Evolutionary conservation across 2,797 vertebrate species (phyloP), one percentile per base, ranked within the genome.

Genomic region (Bovichtus variegatus): DNA sequence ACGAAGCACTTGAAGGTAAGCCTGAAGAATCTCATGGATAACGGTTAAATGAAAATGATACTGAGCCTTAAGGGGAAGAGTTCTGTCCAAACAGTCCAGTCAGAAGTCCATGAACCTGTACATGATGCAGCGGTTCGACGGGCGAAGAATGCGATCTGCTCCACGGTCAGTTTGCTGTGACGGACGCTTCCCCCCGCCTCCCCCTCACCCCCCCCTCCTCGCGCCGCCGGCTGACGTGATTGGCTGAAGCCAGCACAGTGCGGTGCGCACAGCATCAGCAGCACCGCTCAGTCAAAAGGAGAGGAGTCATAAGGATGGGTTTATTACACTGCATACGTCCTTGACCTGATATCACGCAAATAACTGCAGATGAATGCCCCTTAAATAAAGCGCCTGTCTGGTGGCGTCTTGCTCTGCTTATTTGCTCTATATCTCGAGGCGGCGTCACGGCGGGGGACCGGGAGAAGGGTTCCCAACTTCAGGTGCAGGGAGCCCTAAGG

Each of bases 1-100:
- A 96, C 96, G 90, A 96, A 96, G 94, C 96, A 96, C 95, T 96
- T 96, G 93, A 96, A 96, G 93, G 96, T 96, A 89, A 96, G 96
- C 95, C 95, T 96, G 94, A 96, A 96, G 95, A 96, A 96, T 95
- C 96, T 95, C 96, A 96, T 96, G 94, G 96, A 95, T 91, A 83
- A 95, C 92, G 79, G 89, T 93, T 93, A 89, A 76, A 94, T 85
- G 88, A 88, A 94, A 94, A 93, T 85, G 62, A 92, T 91, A 62
- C 82, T 84, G 88, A 73, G 91, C 89, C 83, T 91, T 77, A 69
- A 72, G 76, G 74, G 76, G 76, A 88, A 74, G 82, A 70, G 77
- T 53, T 59, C 47, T 59, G 62, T 80, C 68, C 63, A 29, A 68
- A 47, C 71, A 46, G 76, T 71, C 84, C 58, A 66, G 78, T 90